These are phyloP conservation scores for Sinocyclocheilus rhinocerous DNA, from an alignment of 2,113 vertebrate genomes.

Conservation along the genomic window DNA sequence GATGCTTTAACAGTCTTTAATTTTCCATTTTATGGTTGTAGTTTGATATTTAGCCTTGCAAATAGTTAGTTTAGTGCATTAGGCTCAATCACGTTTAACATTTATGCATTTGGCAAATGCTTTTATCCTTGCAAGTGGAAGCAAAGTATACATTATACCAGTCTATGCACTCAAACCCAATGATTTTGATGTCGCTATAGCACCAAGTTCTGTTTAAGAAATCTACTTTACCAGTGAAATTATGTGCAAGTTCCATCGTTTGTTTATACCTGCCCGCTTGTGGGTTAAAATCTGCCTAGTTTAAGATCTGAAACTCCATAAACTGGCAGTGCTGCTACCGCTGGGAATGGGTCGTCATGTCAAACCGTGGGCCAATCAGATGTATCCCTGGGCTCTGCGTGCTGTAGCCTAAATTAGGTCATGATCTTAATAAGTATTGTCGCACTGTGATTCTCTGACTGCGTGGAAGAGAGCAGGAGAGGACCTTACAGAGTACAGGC, in stretches of 20 bases:
- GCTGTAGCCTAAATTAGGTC: slow-evolving; percentile 61
- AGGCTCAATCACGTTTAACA: not conserved
- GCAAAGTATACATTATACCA: not conserved
- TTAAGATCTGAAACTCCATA: slow-evolving; percentile 37
- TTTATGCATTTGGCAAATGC: not conserved
- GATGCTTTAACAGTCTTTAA: not conserved
- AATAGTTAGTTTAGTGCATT: slow-evolving; percentile 1
- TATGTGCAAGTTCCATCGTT: not conserved
- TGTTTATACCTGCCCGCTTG: slow-evolving; percentile 1
- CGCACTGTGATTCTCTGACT: slow-evolving; percentile 53
- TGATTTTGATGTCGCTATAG: not conserved
- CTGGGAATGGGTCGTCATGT: slow-evolving; percentile 55
- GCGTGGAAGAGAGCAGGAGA: slow-evolving; percentile 66
- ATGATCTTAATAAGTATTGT: slow-evolving; percentile 60
- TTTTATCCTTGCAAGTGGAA: not conserved
- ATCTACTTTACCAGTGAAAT: not conserved
- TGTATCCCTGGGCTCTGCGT: slow-evolving; percentile 45
- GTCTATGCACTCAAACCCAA: not conserved
- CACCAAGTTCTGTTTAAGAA: not conserved
- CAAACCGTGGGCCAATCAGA: slow-evolving; percentile 60
- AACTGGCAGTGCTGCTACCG: slow-evolving; percentile 32
- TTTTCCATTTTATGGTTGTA: not conserved
- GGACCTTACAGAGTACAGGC: slow-evolving; percentile 69
- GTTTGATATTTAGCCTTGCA: not conserved
- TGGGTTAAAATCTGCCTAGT: slow-evolving; percentile 28